Evolutionary conservation across 2,797 vertebrate genomes (phyloP).

Genomic region (Australoheros facetus): DNA sequence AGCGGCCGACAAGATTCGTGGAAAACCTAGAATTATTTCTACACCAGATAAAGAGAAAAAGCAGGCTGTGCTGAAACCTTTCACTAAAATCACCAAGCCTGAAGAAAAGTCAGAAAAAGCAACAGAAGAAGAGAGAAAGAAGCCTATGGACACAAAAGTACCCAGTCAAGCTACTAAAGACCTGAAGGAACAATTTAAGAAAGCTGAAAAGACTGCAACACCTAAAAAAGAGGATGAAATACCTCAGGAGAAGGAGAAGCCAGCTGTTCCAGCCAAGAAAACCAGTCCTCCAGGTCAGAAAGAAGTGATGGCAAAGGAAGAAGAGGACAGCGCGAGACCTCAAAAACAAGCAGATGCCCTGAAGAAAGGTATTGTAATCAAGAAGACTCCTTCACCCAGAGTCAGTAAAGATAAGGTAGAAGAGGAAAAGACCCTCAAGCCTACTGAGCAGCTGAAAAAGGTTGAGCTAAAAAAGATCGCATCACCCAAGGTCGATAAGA

Average conservation of each 20-base stretch:
- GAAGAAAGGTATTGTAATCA: conserved; percentile 47
- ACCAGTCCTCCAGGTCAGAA: conserved; percentile 40
- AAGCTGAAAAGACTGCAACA: conserved; percentile 6
- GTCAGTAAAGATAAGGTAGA: conserved; percentile 11
- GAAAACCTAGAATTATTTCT: conserved; percentile 46
- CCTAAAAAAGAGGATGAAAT: conserved; percentile 28
- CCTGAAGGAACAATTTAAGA: conserved; percentile 8
- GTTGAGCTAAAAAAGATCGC: conserved; percentile 66
- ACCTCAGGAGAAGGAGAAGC: conserved; percentile 20
- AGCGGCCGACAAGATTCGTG: conserved; percentile 23
- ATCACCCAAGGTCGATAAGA: conserved; percentile 57
- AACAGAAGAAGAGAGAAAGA: conserved; percentile 31
- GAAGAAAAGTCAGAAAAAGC: conserved; percentile 35
- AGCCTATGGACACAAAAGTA: conserved; percentile 33
- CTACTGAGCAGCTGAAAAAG: conserved; percentile 59
- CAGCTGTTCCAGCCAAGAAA: conserved; percentile 17
- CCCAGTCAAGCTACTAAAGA: conserved; percentile 29
- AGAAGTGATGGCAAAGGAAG: conserved; percentile 21
- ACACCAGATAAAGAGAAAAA: conserved; percentile 55
- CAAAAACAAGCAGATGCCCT: conserved; percentile 46
- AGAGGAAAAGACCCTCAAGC: conserved; percentile 40
- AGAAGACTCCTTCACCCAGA: conserved; percentile 44
- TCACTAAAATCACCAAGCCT: conserved; percentile 38
- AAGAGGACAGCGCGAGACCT: conserved; percentile 21
- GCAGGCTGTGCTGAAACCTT: conserved; percentile 53